Percentiles rank a stretch among this genome's conserved stretches.
These are phyloP conservation scores for Oceanodroma leucorhoa DNA, from an alignment of 2,797 vertebrate species.

Conservation along the genomic window DNA sequence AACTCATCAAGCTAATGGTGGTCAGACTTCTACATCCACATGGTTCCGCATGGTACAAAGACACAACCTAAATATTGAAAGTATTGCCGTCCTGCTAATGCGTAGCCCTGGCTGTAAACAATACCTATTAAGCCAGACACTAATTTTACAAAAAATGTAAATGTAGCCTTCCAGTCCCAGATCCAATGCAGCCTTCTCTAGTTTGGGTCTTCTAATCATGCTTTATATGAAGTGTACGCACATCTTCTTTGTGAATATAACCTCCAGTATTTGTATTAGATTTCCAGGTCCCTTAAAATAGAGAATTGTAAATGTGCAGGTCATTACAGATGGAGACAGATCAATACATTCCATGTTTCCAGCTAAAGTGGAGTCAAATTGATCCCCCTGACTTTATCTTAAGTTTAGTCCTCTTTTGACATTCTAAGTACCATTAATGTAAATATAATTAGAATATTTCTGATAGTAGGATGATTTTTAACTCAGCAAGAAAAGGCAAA, in stretches of 20 bases:
- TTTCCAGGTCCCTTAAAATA: neutral
- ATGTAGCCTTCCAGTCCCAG: neutral
- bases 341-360: neutral
- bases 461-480: neutral
- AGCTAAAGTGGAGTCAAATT: neutral
- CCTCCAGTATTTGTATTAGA: neutral
- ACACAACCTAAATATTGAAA: neutral
- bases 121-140: neutral
- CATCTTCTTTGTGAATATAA: neutral
- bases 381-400: neutral
- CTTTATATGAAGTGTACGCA: neutral
- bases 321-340: neutral
- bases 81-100: neutral
- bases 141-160: neutral
- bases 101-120: neutral
- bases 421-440: neutral
- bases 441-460: neutral
- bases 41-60: neutral
- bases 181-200: neutral
- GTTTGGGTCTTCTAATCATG: neutral
- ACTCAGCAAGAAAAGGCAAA: neutral
- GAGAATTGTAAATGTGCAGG: neutral
- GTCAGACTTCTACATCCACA: neutral
- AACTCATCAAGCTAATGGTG: neutral
- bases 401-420: neutral